Evolutionary conservation across 2,113 vertebrate genomes (phyloP).

Genomic region (Oncorhynchus nerka): DNA sequence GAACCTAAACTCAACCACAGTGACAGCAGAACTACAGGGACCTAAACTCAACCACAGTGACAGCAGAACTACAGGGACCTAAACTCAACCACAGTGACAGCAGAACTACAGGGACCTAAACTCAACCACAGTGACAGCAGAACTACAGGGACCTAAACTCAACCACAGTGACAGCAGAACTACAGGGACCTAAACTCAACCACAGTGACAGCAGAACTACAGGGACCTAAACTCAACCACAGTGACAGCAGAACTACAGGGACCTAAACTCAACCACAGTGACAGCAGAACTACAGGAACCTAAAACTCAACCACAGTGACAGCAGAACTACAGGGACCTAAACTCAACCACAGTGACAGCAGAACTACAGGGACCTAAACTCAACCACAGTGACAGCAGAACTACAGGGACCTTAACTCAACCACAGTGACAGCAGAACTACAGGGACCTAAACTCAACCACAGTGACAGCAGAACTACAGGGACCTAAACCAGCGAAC

Average conservation of each 20-base stretch:
- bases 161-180: too few relatives aligned
- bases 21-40: too few relatives aligned
- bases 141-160: not conserved
- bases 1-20: not conserved
- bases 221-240: not conserved
- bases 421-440: too few relatives aligned
- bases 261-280: too few relatives aligned
- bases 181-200: not conserved
- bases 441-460: not conserved
- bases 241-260: too few relatives aligned
- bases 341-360: not conserved
- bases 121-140: too few relatives aligned
- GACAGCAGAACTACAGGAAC: not conserved
- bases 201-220: too few relatives aligned
- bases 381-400: too few relatives aligned
- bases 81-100: not conserved
- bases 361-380: not conserved
- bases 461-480: too few relatives aligned
- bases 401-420: not conserved
- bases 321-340: not conserved
- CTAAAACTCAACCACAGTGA: not conserved
- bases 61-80: not conserved
- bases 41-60: too few relatives aligned
- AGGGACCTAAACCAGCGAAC: too few relatives aligned
- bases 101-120: not conserved